Evolutionary conservation across 1,140 invertebrate genomes (phyloP).

Genomic region (Drosophila murphyi): DNA sequence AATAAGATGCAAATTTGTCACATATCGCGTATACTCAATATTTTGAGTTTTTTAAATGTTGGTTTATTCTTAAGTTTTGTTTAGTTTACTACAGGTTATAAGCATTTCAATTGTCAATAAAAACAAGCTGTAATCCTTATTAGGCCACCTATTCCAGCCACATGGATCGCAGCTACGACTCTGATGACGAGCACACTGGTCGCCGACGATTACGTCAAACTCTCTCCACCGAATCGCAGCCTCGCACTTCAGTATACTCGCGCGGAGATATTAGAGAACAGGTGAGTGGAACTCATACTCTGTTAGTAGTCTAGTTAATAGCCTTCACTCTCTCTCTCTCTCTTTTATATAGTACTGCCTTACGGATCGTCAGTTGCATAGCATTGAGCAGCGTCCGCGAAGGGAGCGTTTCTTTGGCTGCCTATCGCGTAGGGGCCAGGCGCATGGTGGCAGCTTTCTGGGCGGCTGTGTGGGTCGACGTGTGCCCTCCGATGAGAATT

Average conservation of each 20-base stretch:
- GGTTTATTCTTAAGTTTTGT: background rate
- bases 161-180: slow-evolving; percentile 88
- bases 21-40: slow-evolving; percentile 4
- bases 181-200: slow-evolving; percentile 89
- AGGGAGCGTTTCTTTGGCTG: slow-evolving; percentile 93
- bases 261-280: slow-evolving; percentile 93
- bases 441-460: slow-evolving; percentile 86
- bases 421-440: slow-evolving; percentile 86
- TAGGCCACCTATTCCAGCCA: slow-evolving; percentile 88
- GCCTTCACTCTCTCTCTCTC: background rate
- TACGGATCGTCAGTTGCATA: slow-evolving; percentile 93
- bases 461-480: slow-evolving; percentile 93
- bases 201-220: slow-evolving; percentile 86
- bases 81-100: background rate
- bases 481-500: slow-evolving; percentile 93
- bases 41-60: background rate
- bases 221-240: slow-evolving; percentile 85
- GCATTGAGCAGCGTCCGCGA: slow-evolving; percentile 91
- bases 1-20: no score
- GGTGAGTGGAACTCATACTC: slow-evolving; percentile 28
- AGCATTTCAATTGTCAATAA: no score
- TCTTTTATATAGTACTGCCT: slow-evolving; percentile 91
- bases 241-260: slow-evolving; percentile 91
- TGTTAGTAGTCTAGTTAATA: background rate
- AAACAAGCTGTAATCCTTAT: slow-evolving; percentile 26